A percentile compares a stretch with the other conserved stretches of the same genome.
Conservation (phyloP, 2,888 invertebrate species). For the Apoda limacodes region DNA sequence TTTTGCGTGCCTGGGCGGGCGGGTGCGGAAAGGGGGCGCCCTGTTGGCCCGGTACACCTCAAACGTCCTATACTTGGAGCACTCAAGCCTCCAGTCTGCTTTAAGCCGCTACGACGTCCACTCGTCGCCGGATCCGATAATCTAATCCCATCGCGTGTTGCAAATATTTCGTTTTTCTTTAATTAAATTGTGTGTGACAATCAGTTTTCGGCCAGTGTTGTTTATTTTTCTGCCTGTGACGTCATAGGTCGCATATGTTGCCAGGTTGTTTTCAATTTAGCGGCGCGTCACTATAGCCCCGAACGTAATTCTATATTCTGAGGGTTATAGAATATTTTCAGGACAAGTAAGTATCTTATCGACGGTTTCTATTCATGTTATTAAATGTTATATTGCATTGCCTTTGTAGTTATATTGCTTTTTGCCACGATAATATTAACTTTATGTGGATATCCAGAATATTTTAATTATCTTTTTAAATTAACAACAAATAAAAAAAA, state of each 20-base stretch:
- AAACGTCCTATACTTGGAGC: no score
- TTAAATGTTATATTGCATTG: conserved; percentile 17
- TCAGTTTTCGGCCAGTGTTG: conserved; percentile 23
- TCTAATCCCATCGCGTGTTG: conserved; percentile 35
- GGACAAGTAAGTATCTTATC: conserved; percentile 29
- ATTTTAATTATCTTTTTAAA: no score
- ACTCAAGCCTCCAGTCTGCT: conserved; percentile 55
- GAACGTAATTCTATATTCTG: conserved; percentile 28
- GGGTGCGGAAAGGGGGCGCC: conserved; percentile 29
- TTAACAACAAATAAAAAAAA: no score
- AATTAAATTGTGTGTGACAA: conserved; percentile 40
- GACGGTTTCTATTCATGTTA: no score
- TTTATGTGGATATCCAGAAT: no score
- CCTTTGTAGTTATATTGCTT: conserved; percentile 15
- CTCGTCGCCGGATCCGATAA: conserved; percentile 13
- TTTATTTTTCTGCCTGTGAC: conserved; percentile 29
- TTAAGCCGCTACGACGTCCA: conserved; percentile 26
- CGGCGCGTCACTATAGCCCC: conserved; percentile 28
- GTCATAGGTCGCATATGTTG: conserved; percentile 19
- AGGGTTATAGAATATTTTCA: conserved; percentile 32
- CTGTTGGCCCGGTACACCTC: conserved; percentile 38
- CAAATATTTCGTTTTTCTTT: conserved; percentile 34
- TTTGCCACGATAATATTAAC: no score
- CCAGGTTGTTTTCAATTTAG: conserved; percentile 18
- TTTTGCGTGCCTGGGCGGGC: conserved; percentile 48